A percentile compares a stretch with the other conserved stretches of the same genome.
Conservation (phyloP, 2,797 vertebrate species). For the Takifugu rubripes region DNA sequence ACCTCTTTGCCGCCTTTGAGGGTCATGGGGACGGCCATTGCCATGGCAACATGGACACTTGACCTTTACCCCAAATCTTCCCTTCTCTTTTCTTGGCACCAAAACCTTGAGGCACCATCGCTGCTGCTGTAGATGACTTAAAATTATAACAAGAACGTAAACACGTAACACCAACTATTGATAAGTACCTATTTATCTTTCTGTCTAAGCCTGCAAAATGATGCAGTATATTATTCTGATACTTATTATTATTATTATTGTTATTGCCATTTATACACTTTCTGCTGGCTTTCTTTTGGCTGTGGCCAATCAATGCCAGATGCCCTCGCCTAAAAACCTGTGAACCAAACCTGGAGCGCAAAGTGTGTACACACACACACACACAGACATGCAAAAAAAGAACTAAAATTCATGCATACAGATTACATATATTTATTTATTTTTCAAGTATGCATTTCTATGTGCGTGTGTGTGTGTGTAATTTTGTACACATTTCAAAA, state of each 20-base stretch:
- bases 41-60: constrained; percentile 72
- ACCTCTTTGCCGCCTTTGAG: constrained; percentile 54
- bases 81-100: constrained; percentile 53
- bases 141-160: constrained; percentile 42
- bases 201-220: constrained; percentile 49
- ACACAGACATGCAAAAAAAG: constrained; percentile 14
- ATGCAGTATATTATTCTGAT: constrained; percentile 56
- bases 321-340: constrained; percentile 66
- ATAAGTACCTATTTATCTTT: constrained; percentile 61
- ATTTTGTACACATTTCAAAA: constrained; percentile 55
- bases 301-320: constrained; percentile 55
- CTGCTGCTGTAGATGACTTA: constrained; percentile 70
- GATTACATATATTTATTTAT: constrained; percentile 77
- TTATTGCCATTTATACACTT: constrained; percentile 52
- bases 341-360: constrained; percentile 73
- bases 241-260: constrained; percentile 32
- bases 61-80: constrained; percentile 59
- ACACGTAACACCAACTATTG: constrained; percentile 48
- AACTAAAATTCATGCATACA: constrained; percentile 59
- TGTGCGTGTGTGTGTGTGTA: constrained; percentile 34
- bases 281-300: constrained; percentile 55
- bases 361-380: constrained; percentile 29
- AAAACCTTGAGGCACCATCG: constrained; percentile 65
- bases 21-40: constrained; percentile 56
- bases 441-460: constrained; percentile 63